Evolutionary conservation across 2,888 invertebrate species (phyloP), one percentile per base, ranked within the genome.

Genomic region (Cepaea hortensis): DNA sequence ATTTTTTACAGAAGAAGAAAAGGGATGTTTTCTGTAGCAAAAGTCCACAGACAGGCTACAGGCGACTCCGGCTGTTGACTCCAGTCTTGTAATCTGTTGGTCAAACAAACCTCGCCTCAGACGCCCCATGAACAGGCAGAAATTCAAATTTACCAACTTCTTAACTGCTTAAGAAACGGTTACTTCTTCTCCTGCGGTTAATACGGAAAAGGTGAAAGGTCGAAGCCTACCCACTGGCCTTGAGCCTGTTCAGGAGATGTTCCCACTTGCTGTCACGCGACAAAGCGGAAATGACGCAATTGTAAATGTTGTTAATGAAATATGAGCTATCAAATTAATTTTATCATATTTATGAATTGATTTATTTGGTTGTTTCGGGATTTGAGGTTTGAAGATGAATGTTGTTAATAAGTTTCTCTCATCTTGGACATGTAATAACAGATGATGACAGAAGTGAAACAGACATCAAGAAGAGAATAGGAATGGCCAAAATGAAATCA

Each of bases 141-240:
- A 75, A 75, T 75, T 75, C 75, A 75, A 75, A 75, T 75, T 75
- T 75, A 75, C 75, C 20, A 46, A 75, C 55, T 75, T 75, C 75
- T 75, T 75, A 75, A 48, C 75, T 75, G 75, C 50, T 81, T 79
- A 79, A 9, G 79, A 7, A 3, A 23, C 79, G n/a, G 55, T 61
- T 73, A 72, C 83, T n/a, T 23, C 18, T 55, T n/a, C 11, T 6
- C 18, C 6, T 73, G n/a, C n/a, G 55, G 73, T 68, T 48, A 83
- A 73, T 48, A 61, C 73, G 72, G 18, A 23, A 61, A 55, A 61
- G 79, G 79, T 55, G 55, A 61, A 79, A 79, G 75, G 50, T 50
- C 75, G 48, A 48, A 46, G 46, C 48, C 18, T 48, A 75, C 48
- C 48, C 79, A 55, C 7, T 23, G 61, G 61, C 62, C 62, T n/a